A percentile compares a stretch with the other conserved stretches of the same genome.
These are phyloP conservation scores for Smutsia gigantea DNA, from an alignment of 2,797 vertebrate genomes.

Conservation along the genomic window DNA sequence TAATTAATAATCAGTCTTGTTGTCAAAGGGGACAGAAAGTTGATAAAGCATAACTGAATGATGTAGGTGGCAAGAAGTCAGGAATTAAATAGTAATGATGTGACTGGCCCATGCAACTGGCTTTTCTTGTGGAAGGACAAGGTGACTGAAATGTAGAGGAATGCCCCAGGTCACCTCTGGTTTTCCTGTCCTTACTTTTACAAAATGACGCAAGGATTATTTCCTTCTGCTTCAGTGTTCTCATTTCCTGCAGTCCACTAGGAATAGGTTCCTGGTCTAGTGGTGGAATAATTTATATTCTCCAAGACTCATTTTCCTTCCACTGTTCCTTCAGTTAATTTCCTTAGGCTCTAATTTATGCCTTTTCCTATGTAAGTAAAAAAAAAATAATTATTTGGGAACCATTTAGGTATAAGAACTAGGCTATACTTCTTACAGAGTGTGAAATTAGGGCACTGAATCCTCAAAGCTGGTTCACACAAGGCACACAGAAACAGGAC, in stretches of 20 bases:
- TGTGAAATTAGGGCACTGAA: not conserved
- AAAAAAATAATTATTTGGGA: slow-evolving; percentile 36
- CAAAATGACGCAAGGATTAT: slow-evolving; percentile 24
- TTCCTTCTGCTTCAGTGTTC: slow-evolving; percentile 52
- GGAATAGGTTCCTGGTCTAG: not conserved
- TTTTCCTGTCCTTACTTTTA: slow-evolving; percentile 57
- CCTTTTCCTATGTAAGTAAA: not conserved
- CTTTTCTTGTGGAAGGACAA: slow-evolving; percentile 40
- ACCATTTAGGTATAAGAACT: not conserved
- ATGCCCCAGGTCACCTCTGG: slow-evolving; percentile 19
- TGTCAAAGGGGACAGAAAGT: slow-evolving; percentile 37
- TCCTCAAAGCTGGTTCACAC: not conserved
- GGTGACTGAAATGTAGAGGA: slow-evolving; percentile 28
- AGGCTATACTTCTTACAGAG: not conserved
- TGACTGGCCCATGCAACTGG: not conserved
- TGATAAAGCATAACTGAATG: not conserved
- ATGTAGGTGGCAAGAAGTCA: not conserved
- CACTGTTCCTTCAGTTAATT: not conserved
- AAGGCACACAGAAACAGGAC: not conserved
- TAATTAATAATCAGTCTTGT: slow-evolving; percentile 12
- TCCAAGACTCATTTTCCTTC: not conserved
- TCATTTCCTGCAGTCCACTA: not conserved
- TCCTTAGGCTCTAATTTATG: not conserved
- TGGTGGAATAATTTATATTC: not conserved
- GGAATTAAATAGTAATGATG: slow-evolving; percentile 44